phyloP scores from a whole-genome alignment of 2,888 invertebrate species.

The Brachycybe producta region DNA sequence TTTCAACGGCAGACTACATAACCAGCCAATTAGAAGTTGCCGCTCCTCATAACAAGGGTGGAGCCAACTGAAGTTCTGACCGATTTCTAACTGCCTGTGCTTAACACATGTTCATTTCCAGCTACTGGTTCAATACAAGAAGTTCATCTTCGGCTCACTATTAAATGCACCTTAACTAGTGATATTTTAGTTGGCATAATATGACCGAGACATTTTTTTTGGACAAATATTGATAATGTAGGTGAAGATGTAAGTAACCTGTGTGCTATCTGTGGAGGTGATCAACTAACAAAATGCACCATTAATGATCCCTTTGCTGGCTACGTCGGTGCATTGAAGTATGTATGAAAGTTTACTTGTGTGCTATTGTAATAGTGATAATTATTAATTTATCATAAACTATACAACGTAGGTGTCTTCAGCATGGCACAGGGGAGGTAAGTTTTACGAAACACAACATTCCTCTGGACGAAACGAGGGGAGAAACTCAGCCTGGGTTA shows the following conservation, averaged over 20 bases:
- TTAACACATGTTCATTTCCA: too few species aligned
- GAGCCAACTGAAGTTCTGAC: too few species aligned
- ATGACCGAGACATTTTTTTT: neutral
- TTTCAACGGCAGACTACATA: too few species aligned
- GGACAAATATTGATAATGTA: neutral
- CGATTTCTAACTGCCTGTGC: too few species aligned
- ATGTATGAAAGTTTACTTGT: constrained; percentile 18
- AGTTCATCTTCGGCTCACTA: too few species aligned
- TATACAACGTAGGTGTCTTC: constrained; percentile 55
- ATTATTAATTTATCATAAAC: constrained; percentile 29
- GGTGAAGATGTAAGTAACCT: constrained; percentile 43
- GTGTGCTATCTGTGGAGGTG: constrained; percentile 52
- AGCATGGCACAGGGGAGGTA: constrained; percentile 64
- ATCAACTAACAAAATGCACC: constrained; percentile 55
- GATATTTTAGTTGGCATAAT: too few species aligned
- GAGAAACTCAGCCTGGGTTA: constrained; percentile 8
- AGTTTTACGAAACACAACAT: constrained; percentile 81
- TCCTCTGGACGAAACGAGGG: constrained; percentile 48
- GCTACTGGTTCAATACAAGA: too few species aligned
- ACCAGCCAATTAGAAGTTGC: too few species aligned
- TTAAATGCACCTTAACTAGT: too few species aligned
- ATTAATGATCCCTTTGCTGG: constrained; percentile 48
- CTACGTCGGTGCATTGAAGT: constrained; percentile 34
- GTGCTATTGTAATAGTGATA: neutral
- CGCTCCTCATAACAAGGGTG: too few species aligned